These are phyloP conservation scores for Machimus rusticus DNA, from an alignment of 2,888 invertebrate species.

Conservation along the genomic window DNA sequence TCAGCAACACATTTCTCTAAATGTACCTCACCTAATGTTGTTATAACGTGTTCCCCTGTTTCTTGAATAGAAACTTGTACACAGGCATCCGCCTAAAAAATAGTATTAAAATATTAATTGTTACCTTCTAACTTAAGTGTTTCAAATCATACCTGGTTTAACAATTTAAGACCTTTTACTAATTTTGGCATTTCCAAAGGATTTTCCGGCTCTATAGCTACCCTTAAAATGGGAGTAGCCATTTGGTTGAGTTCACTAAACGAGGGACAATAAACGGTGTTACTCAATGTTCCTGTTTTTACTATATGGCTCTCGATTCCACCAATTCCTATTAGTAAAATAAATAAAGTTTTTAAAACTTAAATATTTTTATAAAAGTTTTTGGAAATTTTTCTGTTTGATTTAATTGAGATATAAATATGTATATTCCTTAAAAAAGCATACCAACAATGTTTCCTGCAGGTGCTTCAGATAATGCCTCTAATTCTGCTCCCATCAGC, in stretches of 20 bases:
- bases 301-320: constrained; percentile 84
- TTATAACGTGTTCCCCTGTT: constrained; percentile 92
- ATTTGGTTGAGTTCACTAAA: constrained; percentile 82
- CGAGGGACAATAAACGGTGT: constrained; percentile 81
- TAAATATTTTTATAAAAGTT: too few relatives aligned
- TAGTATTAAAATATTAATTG: not conserved
- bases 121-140: not conserved
- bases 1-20: constrained; percentile 95
- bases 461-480: constrained; percentile 77
- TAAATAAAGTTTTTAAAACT: not conserved
- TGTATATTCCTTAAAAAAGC: constrained; percentile 44
- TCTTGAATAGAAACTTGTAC: constrained; percentile 90
- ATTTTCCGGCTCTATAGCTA: constrained; percentile 89
- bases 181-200: constrained; percentile 79
- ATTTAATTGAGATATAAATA: not conserved
- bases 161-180: constrained; percentile 78
- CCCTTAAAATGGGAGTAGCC: constrained; percentile 88
- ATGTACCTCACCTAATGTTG: constrained; percentile 97
- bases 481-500: constrained; percentile 92
- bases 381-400: too few relatives aligned
- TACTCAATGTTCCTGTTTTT: constrained; percentile 90
- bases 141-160: constrained; percentile 76
- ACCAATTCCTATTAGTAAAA: constrained; percentile 72
- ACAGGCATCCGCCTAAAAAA: constrained; percentile 77
- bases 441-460: constrained; percentile 90